Evolutionary conservation across 2,888 invertebrate species (phyloP).

Genomic region (Lepidochitona cinerea): DNA sequence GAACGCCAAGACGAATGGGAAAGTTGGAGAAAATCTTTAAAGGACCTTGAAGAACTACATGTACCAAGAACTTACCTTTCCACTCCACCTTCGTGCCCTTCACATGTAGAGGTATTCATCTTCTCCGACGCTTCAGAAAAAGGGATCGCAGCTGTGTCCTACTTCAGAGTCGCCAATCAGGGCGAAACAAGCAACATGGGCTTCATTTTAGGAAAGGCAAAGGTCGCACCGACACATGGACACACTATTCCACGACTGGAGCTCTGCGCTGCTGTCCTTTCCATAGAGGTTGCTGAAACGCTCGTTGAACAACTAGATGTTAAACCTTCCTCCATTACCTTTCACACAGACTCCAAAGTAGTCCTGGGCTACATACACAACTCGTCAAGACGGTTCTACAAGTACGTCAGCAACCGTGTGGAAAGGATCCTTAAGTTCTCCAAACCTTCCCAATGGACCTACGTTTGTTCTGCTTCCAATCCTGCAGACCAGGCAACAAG

Average conservation of each 20-base stretch:
- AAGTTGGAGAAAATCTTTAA: conserved; percentile 31
- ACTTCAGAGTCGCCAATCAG: background rate
- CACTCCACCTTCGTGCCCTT: background rate
- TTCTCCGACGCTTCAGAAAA: conserved; percentile 19
- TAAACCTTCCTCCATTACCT: background rate
- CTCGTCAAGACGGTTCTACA: conserved; percentile 14
- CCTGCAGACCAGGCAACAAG: conserved; percentile 11
- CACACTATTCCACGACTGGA: conserved; percentile 22
- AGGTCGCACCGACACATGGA: conserved; percentile 23
- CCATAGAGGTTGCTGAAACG: conserved; percentile 6
- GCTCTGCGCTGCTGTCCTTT: conserved; percentile 17
- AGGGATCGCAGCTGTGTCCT: conserved; percentile 13
- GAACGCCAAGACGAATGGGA: conserved; percentile 21
- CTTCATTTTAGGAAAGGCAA: conserved; percentile 22
- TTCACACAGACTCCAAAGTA: conserved; percentile 2
- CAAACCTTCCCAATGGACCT: conserved; percentile 6
- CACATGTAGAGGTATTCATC: background rate
- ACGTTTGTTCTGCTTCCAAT: background rate
- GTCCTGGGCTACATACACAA: conserved; percentile 10
- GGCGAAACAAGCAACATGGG: background rate
- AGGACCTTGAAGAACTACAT: conserved; percentile 7
- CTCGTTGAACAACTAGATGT: background rate
- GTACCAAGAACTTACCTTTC: background rate
- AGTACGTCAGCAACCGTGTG: conserved; percentile 20
- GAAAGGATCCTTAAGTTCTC: conserved; percentile 12